phyloP scores from a whole-genome alignment of 2,888 invertebrate species.

The Peribatodes rhomboidaria region DNA sequence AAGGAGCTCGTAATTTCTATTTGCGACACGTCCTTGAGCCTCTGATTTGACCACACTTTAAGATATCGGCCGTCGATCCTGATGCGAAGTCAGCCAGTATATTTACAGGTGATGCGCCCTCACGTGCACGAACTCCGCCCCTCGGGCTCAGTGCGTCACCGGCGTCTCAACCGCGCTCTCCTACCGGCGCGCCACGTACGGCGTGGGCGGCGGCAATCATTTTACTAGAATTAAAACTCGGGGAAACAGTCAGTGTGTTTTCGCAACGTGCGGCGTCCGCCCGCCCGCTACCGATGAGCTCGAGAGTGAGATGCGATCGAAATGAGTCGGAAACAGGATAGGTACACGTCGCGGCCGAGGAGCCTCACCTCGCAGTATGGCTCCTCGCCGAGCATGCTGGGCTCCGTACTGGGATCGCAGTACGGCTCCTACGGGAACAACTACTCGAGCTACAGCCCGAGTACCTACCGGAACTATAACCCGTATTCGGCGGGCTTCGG shows the following conservation, averaged over 20 bases:
- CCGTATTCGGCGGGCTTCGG: constrained; percentile 79
- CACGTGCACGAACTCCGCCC: constrained; percentile 66
- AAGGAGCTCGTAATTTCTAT: constrained; percentile 64
- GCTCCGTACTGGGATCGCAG: constrained; percentile 74
- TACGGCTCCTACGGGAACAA: constrained; percentile 72
- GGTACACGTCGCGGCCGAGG: constrained; percentile 75
- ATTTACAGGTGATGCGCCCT: constrained; percentile 76
- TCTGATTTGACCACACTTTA: constrained; percentile 30
- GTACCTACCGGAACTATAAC: constrained; percentile 78
- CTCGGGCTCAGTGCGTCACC: constrained; percentile 68
- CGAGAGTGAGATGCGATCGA: constrained; percentile 67
- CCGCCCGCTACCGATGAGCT: constrained; percentile 56
- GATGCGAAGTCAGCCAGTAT: constrained; percentile 57
- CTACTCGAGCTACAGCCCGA: constrained; percentile 74
- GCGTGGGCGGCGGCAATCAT: constrained; percentile 77
- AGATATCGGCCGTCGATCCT: constrained; percentile 48
- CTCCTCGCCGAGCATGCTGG: constrained; percentile 79
- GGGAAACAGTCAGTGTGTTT: constrained; percentile 77
- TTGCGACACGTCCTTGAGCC: constrained; percentile 58
- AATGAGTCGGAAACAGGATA: constrained; percentile 83
- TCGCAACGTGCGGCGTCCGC: constrained; percentile 68
- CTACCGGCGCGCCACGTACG: constrained; percentile 56
- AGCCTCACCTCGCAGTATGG: constrained; percentile 77
- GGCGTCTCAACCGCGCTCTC: constrained; percentile 65
- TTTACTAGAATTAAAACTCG: constrained; percentile 74